Percentiles rank a stretch among this genome's conserved stretches.
Conservation (phyloP, 2,113 vertebrate genomes). For the Corythaixoides concolor region DNA sequence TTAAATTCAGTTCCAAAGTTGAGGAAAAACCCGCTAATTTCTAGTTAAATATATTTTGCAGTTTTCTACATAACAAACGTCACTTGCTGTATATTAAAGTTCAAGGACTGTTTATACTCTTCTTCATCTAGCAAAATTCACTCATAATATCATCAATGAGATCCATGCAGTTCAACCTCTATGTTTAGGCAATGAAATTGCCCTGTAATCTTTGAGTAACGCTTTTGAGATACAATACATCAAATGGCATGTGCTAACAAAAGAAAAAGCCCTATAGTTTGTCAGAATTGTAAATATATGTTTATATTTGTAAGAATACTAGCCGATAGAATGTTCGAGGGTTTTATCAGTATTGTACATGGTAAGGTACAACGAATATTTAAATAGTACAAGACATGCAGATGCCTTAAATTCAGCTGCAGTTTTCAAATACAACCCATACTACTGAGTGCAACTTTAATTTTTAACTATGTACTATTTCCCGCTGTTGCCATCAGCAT, state of each 20-base stretch:
- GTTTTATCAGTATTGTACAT: not conserved
- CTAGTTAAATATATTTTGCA: not conserved
- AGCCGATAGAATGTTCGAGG: not conserved
- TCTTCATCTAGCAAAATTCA: not conserved
- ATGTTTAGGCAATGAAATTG: not conserved
- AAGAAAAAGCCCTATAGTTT: not conserved
- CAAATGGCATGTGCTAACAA: not conserved
- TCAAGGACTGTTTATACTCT: not conserved
- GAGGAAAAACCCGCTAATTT: not conserved
- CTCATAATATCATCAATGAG: not conserved
- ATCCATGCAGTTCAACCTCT: not conserved
- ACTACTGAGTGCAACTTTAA: conserved; percentile 69
- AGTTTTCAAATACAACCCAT: conserved; percentile 58
- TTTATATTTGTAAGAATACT: not conserved
- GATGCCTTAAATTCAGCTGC: conserved; percentile 52
- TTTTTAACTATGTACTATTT: conserved; percentile 76
- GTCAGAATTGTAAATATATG: not conserved
- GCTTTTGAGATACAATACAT: not conserved
- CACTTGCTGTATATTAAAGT: not conserved
- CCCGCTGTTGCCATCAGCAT: conserved; percentile 72
- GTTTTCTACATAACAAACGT: not conserved
- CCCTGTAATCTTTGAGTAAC: not conserved
- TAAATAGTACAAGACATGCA: conserved; percentile 1
- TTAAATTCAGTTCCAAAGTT: not conserved
- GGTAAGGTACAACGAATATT: not conserved